Evolutionary conservation across 2,113 vertebrate genomes (phyloP), one percentile per base, ranked within the genome.

Genomic region (Picathartes gymnocephalus): DNA sequence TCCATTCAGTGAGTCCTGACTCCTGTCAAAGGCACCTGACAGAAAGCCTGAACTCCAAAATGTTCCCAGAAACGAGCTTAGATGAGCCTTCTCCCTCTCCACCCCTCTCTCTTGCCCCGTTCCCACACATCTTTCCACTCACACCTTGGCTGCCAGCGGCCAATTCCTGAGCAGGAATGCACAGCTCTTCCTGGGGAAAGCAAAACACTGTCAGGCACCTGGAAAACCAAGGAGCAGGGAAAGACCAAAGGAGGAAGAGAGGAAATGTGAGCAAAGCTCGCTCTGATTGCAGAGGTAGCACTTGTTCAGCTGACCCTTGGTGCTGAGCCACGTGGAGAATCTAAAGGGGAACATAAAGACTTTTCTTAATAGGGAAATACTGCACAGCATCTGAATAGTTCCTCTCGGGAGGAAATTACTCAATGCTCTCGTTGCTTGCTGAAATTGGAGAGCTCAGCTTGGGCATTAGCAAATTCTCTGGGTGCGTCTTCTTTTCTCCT

Each of bases 1-100:
- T 87, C 58, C 44, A 79, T 82, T 91, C 92, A 87, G 12, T 1
- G 47, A 94, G 57, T 81, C 53, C 54, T 91, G 92, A 74, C 79
- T 93, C 33, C 42, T 91, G 35, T 33, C 71, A 72, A 96, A 97
- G 95, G 50, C 47, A 92, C 16, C 62, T 27, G 74, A 61, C 78
- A 80, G 77, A 93, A 92, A 85, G 47, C 25, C 72, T 73, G 31
- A 82, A 89, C 39, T 82, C 45, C 72, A 95, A 73, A 76, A 78
- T 4, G 4, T 82, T 27, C 78, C 48, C 54, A 39, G 61, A 40
- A 84, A 94, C 82, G 51, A 64, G 44, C 80, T 86, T 45, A 7
- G 31, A 39, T 15, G 35, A 25, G 31, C 66, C 71, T 54, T 84
- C 57, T 74, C 23, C 10, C 69, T 76, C 50, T 54, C 48, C 54